Evolutionary conservation across 2,888 invertebrate genomes (phyloP).

Genomic region (Elysia crispata): DNA sequence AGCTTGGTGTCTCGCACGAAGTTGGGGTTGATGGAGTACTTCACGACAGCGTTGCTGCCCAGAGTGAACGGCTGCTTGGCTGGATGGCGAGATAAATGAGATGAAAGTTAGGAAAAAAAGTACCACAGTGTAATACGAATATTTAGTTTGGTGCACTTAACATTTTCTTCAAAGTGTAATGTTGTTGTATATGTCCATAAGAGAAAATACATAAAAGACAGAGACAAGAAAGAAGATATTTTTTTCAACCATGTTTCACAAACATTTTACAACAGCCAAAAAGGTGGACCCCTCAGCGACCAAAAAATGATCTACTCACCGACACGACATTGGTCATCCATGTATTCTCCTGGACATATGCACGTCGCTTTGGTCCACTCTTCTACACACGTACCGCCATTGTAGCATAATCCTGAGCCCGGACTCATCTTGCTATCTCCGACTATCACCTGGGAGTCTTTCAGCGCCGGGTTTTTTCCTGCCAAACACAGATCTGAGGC

Average conservation of each 20-base stretch:
- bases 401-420: conserved; percentile 80
- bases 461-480: background rate
- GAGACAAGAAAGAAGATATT: too few relatives aligned
- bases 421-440: conserved; percentile 56
- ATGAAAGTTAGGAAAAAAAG: conserved; percentile 3
- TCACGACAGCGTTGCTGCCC: conserved; percentile 87
- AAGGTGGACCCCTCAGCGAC: background rate
- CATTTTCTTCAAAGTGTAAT: background rate
- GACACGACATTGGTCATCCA: conserved; percentile 79
- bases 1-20: conserved; percentile 90
- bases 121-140: too few relatives aligned
- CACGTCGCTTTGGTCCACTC: conserved; percentile 89
- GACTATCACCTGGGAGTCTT: too few relatives aligned
- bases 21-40: conserved; percentile 86
- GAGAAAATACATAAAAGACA: too few relatives aligned
- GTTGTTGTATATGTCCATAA: background rate
- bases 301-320: conserved; percentile 28
- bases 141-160: background rate
- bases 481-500: conserved; percentile 60
- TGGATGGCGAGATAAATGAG: conserved; percentile 48
- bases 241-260: too few relatives aligned
- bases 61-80: conserved; percentile 89
- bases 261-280: too few relatives aligned
- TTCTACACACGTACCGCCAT: conserved; percentile 87
- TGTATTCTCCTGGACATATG: conserved; percentile 80